These are phyloP conservation scores for Dasypus novemcinctus DNA, from an alignment of 2,113 vertebrate species.

Conservation along the genomic window DNA sequence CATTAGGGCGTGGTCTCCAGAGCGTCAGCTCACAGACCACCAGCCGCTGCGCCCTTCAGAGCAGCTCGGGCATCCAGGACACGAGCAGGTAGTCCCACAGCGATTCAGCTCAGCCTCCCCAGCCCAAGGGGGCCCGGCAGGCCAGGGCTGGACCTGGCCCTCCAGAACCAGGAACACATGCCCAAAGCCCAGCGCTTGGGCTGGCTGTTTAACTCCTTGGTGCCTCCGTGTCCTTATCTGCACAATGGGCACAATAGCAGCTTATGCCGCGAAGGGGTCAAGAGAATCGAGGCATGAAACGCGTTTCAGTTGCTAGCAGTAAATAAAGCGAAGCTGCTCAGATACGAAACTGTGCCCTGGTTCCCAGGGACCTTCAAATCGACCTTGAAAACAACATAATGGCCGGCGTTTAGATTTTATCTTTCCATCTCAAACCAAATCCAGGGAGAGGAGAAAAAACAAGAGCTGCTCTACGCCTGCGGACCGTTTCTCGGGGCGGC, in stretches of 20 bases:
- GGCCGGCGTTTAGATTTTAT: not conserved
- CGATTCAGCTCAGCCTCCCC: not conserved
- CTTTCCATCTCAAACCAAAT: not conserved
- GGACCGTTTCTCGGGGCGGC: rapidly evolving
- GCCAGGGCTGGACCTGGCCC: too few species aligned
- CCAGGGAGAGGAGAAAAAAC: not conserved
- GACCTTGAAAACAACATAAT: not conserved
- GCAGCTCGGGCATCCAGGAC: too few species aligned
- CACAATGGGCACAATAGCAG: not conserved
- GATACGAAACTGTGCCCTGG: not conserved
- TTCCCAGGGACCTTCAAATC: too few species aligned
- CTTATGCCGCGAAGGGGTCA: too few species aligned
- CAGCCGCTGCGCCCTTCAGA: too few species aligned
- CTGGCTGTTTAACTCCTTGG: rapidly evolving
- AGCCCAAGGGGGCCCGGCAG: not conserved
- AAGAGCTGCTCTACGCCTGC: rapidly evolving
- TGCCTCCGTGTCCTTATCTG: not conserved
- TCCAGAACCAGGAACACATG: rapidly evolving
- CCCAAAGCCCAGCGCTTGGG: not conserved
- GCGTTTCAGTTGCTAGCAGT: not conserved
- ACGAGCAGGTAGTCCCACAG: too few species aligned
- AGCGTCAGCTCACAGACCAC: too few species aligned
- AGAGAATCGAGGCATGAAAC: rapidly evolving
- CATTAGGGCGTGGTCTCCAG: too few species aligned
- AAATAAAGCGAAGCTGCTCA: not conserved